phyloP scores from a whole-genome alignment of 2,888 invertebrate genomes.

The Zele albiditarsus region DNA sequence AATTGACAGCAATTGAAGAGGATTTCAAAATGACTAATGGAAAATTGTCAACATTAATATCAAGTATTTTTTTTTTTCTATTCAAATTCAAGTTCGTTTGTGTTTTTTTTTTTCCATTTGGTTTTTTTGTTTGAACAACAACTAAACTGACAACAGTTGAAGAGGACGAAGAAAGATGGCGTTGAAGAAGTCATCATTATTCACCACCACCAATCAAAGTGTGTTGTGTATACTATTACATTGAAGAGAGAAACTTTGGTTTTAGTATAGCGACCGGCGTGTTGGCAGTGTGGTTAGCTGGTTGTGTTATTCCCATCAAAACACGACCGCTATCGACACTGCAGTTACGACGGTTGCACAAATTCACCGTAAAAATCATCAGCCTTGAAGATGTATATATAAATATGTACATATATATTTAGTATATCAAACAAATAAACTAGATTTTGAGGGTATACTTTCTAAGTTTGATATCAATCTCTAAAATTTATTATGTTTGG shows the following conservation, averaged over 20 bases:
- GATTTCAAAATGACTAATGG: background rate
- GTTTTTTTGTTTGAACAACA: background rate
- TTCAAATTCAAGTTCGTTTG: background rate
- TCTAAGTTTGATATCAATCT: too few species aligned
- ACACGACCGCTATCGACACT: conserved; percentile 97
- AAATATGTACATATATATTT: background rate
- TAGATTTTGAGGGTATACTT: background rate
- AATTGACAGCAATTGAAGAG: background rate
- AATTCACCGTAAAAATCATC: conserved; percentile 44
- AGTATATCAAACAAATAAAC: background rate
- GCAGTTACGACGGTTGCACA: conserved; percentile 82
- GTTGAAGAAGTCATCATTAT: conserved; percentile 21
- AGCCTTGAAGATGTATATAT: conserved; percentile 31
- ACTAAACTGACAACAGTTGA: conserved; percentile 4
- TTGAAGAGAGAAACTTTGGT: conserved; percentile 29
- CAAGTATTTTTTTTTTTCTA: too few species aligned
- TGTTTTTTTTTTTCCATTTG: background rate
- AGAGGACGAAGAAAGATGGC: conserved; percentile 34
- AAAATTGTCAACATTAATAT: too few species aligned
- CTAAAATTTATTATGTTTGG: too few species aligned
- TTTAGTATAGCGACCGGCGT: conserved; percentile 75
- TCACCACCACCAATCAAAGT: background rate
- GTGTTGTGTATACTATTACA: conserved; percentile 16
- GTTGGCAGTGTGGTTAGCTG: conserved; percentile 99
- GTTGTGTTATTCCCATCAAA: conserved; percentile 83